A percentile compares a stretch with the other conserved stretches of the same genome.
Evolutionary conservation across 2,888 invertebrate genomes (phyloP).

Genomic region (Leucophenga montana): DNA sequence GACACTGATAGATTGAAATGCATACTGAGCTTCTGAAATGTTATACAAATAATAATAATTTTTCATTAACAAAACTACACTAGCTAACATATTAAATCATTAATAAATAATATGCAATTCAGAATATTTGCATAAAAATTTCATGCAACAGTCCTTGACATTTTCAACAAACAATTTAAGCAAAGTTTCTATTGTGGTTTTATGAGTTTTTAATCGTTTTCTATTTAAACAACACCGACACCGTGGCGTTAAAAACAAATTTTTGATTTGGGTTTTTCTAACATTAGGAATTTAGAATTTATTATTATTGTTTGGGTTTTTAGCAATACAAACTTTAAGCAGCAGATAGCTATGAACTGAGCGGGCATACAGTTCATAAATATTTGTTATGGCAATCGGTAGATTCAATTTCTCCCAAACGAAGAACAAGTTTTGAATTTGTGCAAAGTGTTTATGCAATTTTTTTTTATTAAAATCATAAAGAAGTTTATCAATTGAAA

Average conservation of each 20-base stretch:
- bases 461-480: not conserved
- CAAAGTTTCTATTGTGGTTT: not conserved
- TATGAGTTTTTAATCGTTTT: not conserved
- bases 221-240: slow-evolving; percentile 4
- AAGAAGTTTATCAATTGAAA: slow-evolving; percentile 6
- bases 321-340: too few relatives aligned
- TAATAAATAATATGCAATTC: slow-evolving; percentile 18
- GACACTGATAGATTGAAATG: too few relatives aligned
- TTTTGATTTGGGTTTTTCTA: slow-evolving; percentile 33
- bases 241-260: too few relatives aligned
- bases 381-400: too few relatives aligned
- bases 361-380: too few relatives aligned
- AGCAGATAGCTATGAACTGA: too few relatives aligned
- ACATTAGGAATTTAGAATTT: slow-evolving; percentile 39
- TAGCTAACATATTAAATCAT: slow-evolving; percentile 24
- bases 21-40: too few relatives aligned
- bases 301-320: slow-evolving; percentile 27
- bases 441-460: too few relatives aligned
- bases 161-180: not conserved
- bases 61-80: too few relatives aligned
- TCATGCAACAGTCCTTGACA: not conserved
- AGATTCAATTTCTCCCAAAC: slow-evolving; percentile 14
- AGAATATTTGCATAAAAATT: not conserved
- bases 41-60: not conserved
- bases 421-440: too few relatives aligned